Percentiles rank a stretch among this genome's conserved stretches.
Conservation (phyloP, 2,797 vertebrate species). For the Ptychobarbus kaznakovi region DNA sequence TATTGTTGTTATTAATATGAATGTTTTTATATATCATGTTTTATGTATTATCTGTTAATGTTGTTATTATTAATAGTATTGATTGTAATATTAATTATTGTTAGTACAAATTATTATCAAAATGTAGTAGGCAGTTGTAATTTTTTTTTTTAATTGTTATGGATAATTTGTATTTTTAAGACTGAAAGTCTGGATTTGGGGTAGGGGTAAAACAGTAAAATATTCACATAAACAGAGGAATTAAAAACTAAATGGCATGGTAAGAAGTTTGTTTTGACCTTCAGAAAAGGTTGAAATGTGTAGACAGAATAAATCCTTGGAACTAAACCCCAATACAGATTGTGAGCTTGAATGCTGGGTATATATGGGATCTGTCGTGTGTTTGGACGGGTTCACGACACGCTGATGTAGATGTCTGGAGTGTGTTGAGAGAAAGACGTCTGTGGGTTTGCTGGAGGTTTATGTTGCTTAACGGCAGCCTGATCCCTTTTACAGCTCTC, state of each 20-base stretch:
- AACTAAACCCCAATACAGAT: background rate
- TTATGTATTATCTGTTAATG: background rate
- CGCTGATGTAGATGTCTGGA: background rate
- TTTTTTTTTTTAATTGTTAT: too few relatives aligned
- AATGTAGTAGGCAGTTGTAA: background rate
- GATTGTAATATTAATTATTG: background rate
- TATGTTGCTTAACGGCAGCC: constrained; percentile 39
- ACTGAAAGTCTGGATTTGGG: background rate
- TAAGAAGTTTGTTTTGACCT: background rate
- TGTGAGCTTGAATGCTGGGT: background rate
- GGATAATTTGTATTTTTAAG: background rate
- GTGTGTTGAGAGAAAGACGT: constrained; percentile 18
- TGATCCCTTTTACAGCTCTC: constrained; percentile 57
- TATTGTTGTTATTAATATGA: background rate
- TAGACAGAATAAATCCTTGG: background rate
- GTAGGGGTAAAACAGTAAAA: background rate
- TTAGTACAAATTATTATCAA: background rate
- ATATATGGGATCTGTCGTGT: constrained; percentile 6
- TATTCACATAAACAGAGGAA: background rate
- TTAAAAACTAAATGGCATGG: background rate
- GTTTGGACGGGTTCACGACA: background rate
- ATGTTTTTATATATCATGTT: background rate
- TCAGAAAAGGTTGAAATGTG: background rate
- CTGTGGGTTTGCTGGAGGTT: constrained; percentile 47
- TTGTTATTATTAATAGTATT: background rate